Evolutionary conservation across 1,140 invertebrate genomes (phyloP), one percentile per base, ranked within the genome.

Genomic region (Orchesella cincta): DNA sequence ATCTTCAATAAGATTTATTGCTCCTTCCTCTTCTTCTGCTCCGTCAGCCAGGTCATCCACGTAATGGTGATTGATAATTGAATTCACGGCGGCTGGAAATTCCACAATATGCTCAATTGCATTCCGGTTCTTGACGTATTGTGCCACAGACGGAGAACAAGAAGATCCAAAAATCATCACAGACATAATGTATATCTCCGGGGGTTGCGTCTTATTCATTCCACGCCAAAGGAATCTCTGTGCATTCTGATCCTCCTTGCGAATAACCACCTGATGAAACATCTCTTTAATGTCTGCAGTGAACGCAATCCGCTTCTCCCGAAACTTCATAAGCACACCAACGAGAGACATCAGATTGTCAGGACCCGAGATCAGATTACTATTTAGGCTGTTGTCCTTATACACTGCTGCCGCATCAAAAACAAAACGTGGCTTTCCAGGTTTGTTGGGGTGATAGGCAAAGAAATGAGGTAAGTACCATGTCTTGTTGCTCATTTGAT

Each of bases 241-340:
- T 29, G 57, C 20, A 5, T 64, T 5, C 12, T n/a, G n/a, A 26
- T 64, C 57, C 23, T 64, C 57, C 23, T 64, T 64, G 5, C 57
- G 5, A 8, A 64, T 23, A 8, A 14, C 28, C 5, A 64, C 57
- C 57, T 29, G 57, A 26, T 71, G 67, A 23, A 71, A 71, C 67
- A 71, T 71, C 18, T 71, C 67, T 16, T 16, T 71, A 23, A 71
- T 71, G 67, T 71, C 67, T 5, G 18, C 67, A 14, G 67, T 71
- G 18, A 71, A 16, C 5, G 29, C 67, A 8, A 71, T 29, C 29
- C 31, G 5, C 18, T 8, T 2, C 23, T 71, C 29, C 12, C 67
- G 26, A 23, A 71, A 71, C 34, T 33, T 71, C 67, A 71, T 8
- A 5, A 71, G 12, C 23, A 23, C 23, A 12, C 67, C 67, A 20